Percentiles rank a stretch among this genome's conserved stretches.
phyloP scores from a whole-genome alignment of 2,888 invertebrate genomes.

The Cryptus armator region DNA sequence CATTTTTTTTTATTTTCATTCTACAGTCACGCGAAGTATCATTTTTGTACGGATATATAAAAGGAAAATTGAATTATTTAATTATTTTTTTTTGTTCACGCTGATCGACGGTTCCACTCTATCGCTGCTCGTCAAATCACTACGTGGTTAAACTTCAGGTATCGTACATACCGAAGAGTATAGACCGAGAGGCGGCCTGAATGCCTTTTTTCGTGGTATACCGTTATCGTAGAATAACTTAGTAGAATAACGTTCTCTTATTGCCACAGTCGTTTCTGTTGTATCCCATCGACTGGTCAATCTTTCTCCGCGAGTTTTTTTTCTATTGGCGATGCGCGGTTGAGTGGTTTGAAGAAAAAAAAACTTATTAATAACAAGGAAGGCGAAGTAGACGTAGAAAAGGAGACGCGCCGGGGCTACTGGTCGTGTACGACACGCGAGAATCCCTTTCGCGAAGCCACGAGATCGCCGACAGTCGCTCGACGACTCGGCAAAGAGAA shows the following conservation, averaged over 20 bases:
- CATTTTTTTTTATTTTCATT: not conserved
- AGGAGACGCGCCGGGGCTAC: conserved; percentile 27
- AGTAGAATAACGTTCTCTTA: conserved; percentile 67
- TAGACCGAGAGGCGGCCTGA: conserved; percentile 75
- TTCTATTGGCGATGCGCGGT: conserved; percentile 29
- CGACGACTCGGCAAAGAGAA: conserved; percentile 48
- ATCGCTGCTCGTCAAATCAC: conserved; percentile 51
- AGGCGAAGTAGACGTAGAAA: conserved; percentile 11
- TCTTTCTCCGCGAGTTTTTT: conserved; percentile 29
- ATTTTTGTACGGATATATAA: not conserved
- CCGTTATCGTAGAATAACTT: conserved; percentile 80
- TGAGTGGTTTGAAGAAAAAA: conserved; percentile 11
- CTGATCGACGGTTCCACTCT: conserved; percentile 50
- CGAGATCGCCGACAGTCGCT: conserved; percentile 51
- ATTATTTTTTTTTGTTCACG: conserved; percentile 27
- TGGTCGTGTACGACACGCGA: conserved; percentile 48
- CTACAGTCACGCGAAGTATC: not conserved
- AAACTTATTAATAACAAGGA: conserved; percentile 34
- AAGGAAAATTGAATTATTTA: not conserved
- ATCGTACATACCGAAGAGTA: conserved; percentile 53
- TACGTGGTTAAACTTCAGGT: conserved; percentile 56
- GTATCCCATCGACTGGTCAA: conserved; percentile 63
- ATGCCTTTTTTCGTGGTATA: conserved; percentile 81
- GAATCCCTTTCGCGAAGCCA: conserved; percentile 53
- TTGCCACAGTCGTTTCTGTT: conserved; percentile 57